These are phyloP conservation scores for Numenius arquata DNA, from an alignment of 2,113 vertebrate species.

Conservation along the genomic window DNA sequence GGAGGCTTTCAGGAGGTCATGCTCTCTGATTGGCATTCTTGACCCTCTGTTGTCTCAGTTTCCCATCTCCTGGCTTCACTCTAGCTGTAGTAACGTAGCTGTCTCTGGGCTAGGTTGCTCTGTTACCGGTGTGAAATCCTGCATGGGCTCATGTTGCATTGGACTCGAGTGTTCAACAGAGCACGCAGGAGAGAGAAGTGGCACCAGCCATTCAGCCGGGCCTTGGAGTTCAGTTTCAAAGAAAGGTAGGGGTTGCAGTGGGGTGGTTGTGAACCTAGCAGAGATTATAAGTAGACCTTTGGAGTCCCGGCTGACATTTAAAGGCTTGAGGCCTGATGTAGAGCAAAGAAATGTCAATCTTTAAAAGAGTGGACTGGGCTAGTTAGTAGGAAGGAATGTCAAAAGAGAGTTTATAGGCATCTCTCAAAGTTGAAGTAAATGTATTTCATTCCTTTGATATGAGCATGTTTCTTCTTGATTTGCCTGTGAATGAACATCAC, in stretches of 20 bases:
- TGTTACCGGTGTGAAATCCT: not conserved
- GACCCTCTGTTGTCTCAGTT: conserved; percentile 26
- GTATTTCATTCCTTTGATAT: conserved; percentile 17
- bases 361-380: not conserved
- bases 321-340: not conserved
- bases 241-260: not conserved
- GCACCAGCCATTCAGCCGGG: not conserved
- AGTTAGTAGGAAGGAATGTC: conserved; percentile 12
- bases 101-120: not conserved
- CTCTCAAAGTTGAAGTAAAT: conserved; percentile 31
- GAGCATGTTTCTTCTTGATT: not conserved
- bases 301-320: conserved; percentile 21
- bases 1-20: not conserved
- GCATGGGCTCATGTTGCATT: not conserved
- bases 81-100: not conserved
- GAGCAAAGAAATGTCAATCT: conserved; percentile 40
- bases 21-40: not conserved
- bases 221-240: not conserved
- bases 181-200: not conserved
- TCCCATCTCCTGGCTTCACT: not conserved
- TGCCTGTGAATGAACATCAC: not conserved
- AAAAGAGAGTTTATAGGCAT: not conserved
- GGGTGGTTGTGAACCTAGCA: not conserved
- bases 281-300: conserved; percentile 9
- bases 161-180: not conserved